phyloP scores from a whole-genome alignment of 2,888 invertebrate species.

The Elysia crispata region DNA sequence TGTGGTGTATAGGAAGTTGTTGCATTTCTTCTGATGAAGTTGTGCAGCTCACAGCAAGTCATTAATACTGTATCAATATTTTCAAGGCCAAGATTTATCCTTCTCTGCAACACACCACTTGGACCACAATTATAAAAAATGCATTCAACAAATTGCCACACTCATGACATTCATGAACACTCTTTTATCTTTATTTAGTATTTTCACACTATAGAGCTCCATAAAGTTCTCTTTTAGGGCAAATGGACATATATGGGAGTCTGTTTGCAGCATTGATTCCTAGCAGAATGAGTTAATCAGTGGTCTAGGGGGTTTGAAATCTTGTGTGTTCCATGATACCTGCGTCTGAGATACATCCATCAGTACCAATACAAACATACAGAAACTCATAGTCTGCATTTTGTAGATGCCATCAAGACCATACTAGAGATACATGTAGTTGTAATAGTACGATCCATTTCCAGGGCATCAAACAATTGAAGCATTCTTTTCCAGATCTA shows the following conservation, averaged over 20 bases:
- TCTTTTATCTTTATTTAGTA: slow-evolving; percentile 15
- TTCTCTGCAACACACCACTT: slow-evolving; percentile 9
- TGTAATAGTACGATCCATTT: slow-evolving; percentile 23
- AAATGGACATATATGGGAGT: slow-evolving; percentile 10
- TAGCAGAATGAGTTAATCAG: slow-evolving; percentile 12
- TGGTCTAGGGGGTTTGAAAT: not conserved
- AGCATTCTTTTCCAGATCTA: not conserved
- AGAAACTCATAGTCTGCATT: slow-evolving; percentile 18
- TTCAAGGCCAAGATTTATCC: slow-evolving; percentile 3
- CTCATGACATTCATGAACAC: not conserved
- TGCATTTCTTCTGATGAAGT: not conserved
- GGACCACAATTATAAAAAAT: not conserved
- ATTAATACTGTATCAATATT: not conserved
- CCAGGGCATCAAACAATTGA: not conserved
- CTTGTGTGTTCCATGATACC: not conserved
- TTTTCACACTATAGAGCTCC: slow-evolving; percentile 20
- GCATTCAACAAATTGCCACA: not conserved
- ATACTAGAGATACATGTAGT: slow-evolving; percentile 16
- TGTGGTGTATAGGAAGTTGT: not conserved
- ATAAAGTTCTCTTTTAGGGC: slow-evolving; percentile 20
- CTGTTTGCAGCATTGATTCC: slow-evolving; percentile 13
- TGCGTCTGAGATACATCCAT: not conserved
- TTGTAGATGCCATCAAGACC: slow-evolving; percentile 22
- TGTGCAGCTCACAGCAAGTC: slow-evolving; percentile 23
- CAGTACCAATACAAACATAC: slow-evolving; percentile 6